Conservation (phyloP, 2,113 vertebrate genomes). For the Forbesichthys papilliferus region DNA sequence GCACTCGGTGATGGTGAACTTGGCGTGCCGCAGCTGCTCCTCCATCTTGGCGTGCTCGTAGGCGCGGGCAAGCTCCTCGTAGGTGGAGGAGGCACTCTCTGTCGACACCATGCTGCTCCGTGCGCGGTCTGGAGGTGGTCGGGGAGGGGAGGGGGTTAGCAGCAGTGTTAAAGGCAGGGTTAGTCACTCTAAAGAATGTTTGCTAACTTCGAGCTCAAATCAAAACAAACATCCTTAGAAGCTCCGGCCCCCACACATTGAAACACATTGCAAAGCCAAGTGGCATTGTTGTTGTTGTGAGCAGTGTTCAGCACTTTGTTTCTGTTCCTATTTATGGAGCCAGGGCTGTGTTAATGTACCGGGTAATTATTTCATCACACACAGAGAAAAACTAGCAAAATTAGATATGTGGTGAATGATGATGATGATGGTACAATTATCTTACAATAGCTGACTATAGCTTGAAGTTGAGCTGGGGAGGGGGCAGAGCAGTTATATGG, state of each 20-base stretch:
- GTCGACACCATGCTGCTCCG: conserved; percentile 99
- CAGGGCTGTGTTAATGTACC: not conserved
- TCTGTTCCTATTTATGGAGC: too few relatives aligned
- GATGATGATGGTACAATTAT: too few relatives aligned
- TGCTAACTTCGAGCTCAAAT: too few relatives aligned
- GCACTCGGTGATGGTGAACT: conserved; percentile 99
- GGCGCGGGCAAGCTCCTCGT: conserved; percentile 95
- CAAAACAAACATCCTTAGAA: too few relatives aligned
- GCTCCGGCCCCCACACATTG: too few relatives aligned
- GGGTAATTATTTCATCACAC: too few relatives aligned
- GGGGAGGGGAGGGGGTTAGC: conserved; percentile 45
- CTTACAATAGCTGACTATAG: not conserved
- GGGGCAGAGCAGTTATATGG: not conserved
- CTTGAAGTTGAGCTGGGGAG: not conserved
- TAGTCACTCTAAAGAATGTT: not conserved
- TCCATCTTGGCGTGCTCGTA: conserved; percentile 99
- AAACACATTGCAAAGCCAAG: too few relatives aligned
- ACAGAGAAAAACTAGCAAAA: too few relatives aligned
- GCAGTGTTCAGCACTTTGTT: too few relatives aligned
- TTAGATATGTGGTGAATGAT: too few relatives aligned
- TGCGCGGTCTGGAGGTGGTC: conserved; percentile 83
- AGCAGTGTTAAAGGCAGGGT: not conserved
- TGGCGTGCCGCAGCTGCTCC: conserved; percentile 95
- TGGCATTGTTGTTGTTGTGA: too few relatives aligned
- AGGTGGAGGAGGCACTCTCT: conserved; percentile 98